These are phyloP conservation scores for Athrips mouffetella DNA, from an alignment of 2,888 invertebrate species.

Conservation along the genomic window DNA sequence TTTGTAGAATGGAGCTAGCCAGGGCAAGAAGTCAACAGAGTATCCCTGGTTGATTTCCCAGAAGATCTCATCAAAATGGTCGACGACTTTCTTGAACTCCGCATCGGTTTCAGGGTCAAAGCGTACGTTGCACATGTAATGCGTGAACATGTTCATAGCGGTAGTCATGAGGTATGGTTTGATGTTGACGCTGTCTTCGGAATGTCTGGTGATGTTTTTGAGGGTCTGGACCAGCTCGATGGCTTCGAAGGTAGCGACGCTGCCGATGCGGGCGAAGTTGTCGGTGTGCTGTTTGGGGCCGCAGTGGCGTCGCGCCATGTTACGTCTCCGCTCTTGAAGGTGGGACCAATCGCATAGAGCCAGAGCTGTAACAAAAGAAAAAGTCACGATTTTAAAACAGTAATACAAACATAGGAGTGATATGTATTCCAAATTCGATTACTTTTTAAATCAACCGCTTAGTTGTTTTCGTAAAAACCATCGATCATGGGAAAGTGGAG, in stretches of 20 bases:
- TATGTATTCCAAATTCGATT: too few relatives aligned
- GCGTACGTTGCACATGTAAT: slow-evolving; percentile 91
- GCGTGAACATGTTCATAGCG: slow-evolving; percentile 90
- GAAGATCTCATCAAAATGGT: slow-evolving; percentile 90
- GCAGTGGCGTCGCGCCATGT: slow-evolving; percentile 88
- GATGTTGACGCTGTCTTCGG: slow-evolving; percentile 72
- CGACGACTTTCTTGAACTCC: slow-evolving; percentile 83
- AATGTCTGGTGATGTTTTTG: slow-evolving; percentile 49
- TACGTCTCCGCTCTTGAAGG: slow-evolving; percentile 86
- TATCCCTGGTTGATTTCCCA: slow-evolving; percentile 95
- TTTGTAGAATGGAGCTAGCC: slow-evolving; percentile 85
- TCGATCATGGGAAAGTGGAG: too few relatives aligned
- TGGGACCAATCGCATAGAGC: slow-evolving; percentile 94
- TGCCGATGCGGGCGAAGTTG: slow-evolving; percentile 84
- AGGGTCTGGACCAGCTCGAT: slow-evolving; percentile 79
- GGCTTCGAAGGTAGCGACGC: slow-evolving; percentile 83
- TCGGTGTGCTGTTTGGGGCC: slow-evolving; percentile 86
- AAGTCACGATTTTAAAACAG: too few relatives aligned
- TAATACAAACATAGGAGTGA: too few relatives aligned
- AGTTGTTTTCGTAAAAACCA: too few relatives aligned
- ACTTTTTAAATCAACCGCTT: too few relatives aligned
- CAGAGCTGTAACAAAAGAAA: slow-evolving; percentile 81
- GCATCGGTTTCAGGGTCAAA: slow-evolving; percentile 82
- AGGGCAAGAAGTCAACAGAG: slow-evolving; percentile 91
- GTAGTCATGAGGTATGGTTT: slow-evolving; percentile 85